These are phyloP conservation scores for Neogale vison DNA, from an alignment of 2,113 vertebrate species.

Conservation along the genomic window DNA sequence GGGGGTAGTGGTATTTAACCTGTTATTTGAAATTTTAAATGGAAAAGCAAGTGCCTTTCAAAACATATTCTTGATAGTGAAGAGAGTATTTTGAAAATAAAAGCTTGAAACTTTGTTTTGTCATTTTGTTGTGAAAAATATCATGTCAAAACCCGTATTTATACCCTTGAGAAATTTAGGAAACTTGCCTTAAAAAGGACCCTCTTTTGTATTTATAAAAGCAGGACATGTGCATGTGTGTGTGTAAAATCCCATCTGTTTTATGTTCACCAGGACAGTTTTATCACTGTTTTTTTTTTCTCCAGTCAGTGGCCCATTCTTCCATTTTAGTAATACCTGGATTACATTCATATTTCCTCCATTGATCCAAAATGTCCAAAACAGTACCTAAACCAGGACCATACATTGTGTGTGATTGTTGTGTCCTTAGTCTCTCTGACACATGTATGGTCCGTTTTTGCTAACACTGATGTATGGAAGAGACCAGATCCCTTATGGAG, in stretches of 20 bases:
- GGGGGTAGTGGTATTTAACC: background rate
- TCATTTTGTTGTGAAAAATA: conserved; percentile 3
- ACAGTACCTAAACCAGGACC: background rate
- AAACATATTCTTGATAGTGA: background rate
- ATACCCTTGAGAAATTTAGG: background rate
- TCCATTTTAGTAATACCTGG: background rate
- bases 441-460: background rate
- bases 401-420: background rate
- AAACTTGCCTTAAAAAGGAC: background rate
- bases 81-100: conserved; percentile 4
- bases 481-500: background rate
- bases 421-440: background rate
- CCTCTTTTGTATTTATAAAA: background rate
- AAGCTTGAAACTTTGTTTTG: background rate
- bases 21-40: conserved; percentile 18
- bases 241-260: background rate
- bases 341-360: background rate
- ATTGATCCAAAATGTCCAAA: background rate
- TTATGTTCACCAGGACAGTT: background rate
- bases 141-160: background rate
- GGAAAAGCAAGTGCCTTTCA: background rate
- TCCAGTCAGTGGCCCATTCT: background rate
- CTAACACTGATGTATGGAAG: background rate
- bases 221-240: background rate
- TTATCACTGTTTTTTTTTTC: background rate